Percentiles rank a stretch among this genome's conserved stretches.
These are phyloP conservation scores for Biston stratarius DNA, from an alignment of 2,888 invertebrate genomes.

Conservation along the genomic window DNA sequence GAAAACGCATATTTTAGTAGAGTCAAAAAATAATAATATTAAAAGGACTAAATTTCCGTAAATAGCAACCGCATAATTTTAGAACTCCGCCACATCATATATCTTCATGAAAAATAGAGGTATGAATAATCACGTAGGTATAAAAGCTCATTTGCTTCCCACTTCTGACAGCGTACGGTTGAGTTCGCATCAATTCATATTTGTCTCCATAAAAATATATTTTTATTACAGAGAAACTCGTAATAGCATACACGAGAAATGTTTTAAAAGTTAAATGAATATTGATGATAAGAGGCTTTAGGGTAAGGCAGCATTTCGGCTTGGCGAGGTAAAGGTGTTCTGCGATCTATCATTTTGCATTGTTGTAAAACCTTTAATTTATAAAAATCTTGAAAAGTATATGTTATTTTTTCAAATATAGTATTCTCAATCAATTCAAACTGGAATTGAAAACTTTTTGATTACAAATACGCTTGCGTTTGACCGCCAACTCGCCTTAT, in stretches of 20 bases:
- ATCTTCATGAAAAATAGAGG: conserved; percentile 26
- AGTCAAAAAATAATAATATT: neutral
- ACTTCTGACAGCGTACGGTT: conserved; percentile 17
- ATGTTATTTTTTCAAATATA: too few species aligned
- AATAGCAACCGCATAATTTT: conserved; percentile 10
- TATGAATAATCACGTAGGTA: conserved; percentile 13
- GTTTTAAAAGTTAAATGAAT: conserved; percentile 39
- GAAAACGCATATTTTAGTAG: too few species aligned
- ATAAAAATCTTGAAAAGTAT: too few species aligned
- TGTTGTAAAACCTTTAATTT: too few species aligned
- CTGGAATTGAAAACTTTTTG: too few species aligned
- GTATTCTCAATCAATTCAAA: too few species aligned
- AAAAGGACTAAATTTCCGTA: conserved; percentile 3
- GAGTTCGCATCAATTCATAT: conserved; percentile 41
- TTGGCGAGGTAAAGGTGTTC: neutral
- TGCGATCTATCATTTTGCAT: neutral
- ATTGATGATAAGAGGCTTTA: conserved; percentile 31
- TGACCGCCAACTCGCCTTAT: too few species aligned
- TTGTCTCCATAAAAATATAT: conserved; percentile 37
- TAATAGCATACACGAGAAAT: conserved; percentile 35
- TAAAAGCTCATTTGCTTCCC: conserved; percentile 27
- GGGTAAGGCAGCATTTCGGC: neutral
- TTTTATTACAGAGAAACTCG: conserved; percentile 32
- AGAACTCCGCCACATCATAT: conserved; percentile 9
- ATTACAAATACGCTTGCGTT: too few species aligned